These are phyloP conservation scores for Lichenostomus cassidix DNA, from an alignment of 2,113 vertebrate genomes.

Conservation along the genomic window DNA sequence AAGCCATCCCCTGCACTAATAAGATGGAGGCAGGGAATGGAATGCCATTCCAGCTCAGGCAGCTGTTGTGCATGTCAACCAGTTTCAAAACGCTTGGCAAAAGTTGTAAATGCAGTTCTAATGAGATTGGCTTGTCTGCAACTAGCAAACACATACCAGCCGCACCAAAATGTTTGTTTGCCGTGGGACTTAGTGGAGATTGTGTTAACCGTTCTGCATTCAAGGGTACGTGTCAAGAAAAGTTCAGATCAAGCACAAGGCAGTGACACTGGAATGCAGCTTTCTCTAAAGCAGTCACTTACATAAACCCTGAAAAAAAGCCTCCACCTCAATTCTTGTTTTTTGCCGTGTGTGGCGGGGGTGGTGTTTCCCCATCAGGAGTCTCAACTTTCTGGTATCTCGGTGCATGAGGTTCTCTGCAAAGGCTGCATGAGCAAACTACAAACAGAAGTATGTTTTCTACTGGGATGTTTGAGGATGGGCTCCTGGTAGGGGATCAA, in stretches of 20 bases:
- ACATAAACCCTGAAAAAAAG: background rate
- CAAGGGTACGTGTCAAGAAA: constrained; percentile 46
- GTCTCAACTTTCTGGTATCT: background rate
- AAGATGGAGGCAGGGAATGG: background rate
- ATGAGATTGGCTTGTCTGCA: constrained; percentile 47
- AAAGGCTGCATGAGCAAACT: background rate
- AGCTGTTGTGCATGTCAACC: constrained; percentile 42
- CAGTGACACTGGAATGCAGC: constrained; percentile 52
- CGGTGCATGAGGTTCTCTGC: background rate
- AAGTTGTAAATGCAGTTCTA: constrained; percentile 55
- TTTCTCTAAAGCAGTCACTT: background rate
- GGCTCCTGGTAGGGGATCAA: background rate
- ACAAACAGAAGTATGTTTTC: background rate
- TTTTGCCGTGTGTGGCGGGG: background rate
- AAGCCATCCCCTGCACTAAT: background rate
- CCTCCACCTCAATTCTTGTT: background rate
- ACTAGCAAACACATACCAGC: constrained; percentile 57
- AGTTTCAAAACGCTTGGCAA: constrained; percentile 47
- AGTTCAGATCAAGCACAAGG: constrained; percentile 44
- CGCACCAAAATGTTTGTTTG: constrained; percentile 48
- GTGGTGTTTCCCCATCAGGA: rapidly evolving
- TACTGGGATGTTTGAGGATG: background rate
- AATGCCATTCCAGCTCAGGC: constrained; percentile 10
- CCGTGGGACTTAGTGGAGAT: constrained; percentile 40
- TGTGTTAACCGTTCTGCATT: constrained; percentile 19